Conservation (phyloP, 2,888 invertebrate species). For the Tryphoninae sp. region DNA sequence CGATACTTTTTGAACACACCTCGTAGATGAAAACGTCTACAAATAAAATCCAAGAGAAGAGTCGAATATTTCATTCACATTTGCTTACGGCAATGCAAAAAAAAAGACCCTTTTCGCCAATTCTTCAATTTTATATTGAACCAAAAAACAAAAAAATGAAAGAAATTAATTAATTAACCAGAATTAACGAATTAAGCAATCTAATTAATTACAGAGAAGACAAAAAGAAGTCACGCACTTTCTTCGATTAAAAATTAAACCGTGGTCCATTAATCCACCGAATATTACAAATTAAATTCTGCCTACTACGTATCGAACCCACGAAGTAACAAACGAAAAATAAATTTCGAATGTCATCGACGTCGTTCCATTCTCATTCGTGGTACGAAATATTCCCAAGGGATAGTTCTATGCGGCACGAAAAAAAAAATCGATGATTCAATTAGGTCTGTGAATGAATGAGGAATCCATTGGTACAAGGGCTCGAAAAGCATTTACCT, state of each 20-base stretch:
- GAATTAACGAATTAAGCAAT: no score
- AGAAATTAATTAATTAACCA: no score
- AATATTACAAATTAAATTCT: not conserved
- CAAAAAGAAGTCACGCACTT: not conserved
- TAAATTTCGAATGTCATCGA: not conserved
- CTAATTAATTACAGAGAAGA: not conserved
- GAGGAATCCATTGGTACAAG: conserved; percentile 55
- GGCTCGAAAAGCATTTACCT: conserved; percentile 43
- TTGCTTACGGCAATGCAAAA: no score
- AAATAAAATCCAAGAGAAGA: no score
- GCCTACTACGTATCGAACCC: not conserved
- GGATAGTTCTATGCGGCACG: not conserved
- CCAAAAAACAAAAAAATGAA: no score
- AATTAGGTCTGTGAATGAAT: conserved; percentile 57
- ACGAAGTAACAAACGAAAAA: conserved; percentile 7
- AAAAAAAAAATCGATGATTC: conserved; percentile 43
- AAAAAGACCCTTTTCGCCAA: no score
- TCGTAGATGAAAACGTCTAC: no score
- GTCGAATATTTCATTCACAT: no score
- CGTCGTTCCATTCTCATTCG: not conserved
- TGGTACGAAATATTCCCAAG: not conserved
- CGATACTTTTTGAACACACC: no score
- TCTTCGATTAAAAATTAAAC: not conserved
- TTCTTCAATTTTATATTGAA: no score
- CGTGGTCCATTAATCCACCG: not conserved